Evolutionary conservation across 1,140 invertebrate species (phyloP).

Genomic region (Pseudobourletiella spinata): DNA sequence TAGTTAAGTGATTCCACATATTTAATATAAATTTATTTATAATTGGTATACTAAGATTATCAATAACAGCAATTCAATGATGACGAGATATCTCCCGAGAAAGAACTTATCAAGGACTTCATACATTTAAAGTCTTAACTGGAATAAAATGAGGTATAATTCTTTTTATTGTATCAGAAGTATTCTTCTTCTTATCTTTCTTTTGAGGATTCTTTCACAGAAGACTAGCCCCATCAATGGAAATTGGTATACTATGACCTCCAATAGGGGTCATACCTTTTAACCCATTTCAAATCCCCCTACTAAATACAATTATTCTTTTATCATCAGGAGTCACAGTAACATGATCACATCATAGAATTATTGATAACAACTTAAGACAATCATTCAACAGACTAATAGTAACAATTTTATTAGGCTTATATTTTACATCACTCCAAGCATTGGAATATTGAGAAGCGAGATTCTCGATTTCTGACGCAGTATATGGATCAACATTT

Average conservation of each 20-base stretch:
- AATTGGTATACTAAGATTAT: too few species aligned
- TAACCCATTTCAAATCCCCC: slow-evolving; percentile 50
- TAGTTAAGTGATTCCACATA: slow-evolving; percentile 46
- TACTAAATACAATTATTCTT: slow-evolving; percentile 44
- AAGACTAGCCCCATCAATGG: slow-evolving; percentile 50
- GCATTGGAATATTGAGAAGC: slow-evolving; percentile 42
- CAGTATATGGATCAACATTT: slow-evolving; percentile 56
- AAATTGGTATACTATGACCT: slow-evolving; percentile 52
- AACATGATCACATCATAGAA: slow-evolving; percentile 46
- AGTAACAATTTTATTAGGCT: slow-evolving; percentile 48
- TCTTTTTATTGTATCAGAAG: slow-evolving; percentile 54
- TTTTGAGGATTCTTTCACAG: slow-evolving; percentile 58
- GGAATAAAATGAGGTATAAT: slow-evolving; percentile 52
- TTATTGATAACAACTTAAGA: slow-evolving; percentile 47
- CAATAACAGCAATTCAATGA: slow-evolving; percentile 52
- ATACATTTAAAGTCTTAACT: slow-evolving; percentile 40
- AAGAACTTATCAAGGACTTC: slow-evolving; percentile 45
- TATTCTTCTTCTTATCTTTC: slow-evolving; percentile 54
- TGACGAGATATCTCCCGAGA: slow-evolving; percentile 48
- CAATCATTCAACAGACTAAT: slow-evolving; percentile 43
- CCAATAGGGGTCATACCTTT: slow-evolving; percentile 49
- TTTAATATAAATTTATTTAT: slow-evolving; percentile 42
- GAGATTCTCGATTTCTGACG: slow-evolving; percentile 50
- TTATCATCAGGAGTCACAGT: slow-evolving; percentile 42
- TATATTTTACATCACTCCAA: slow-evolving; percentile 46